phyloP scores from a whole-genome alignment of 2,113 vertebrate genomes.

The Aepyceros melampus region DNA sequence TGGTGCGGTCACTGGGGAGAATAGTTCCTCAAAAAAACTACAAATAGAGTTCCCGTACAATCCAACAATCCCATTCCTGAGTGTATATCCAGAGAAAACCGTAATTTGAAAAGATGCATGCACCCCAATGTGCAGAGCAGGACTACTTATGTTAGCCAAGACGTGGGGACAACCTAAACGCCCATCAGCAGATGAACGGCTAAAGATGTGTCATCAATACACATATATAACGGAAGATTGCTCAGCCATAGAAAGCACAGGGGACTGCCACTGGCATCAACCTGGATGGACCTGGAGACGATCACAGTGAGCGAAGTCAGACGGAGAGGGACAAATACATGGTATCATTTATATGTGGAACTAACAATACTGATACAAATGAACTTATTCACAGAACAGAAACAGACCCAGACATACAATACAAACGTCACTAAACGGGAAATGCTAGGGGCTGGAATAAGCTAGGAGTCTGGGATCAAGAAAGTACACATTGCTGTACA shows the following conservation, averaged over 20 bases:
- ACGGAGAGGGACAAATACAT: not conserved
- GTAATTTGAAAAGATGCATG: not conserved
- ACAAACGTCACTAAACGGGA: not conserved
- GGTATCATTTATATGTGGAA: not conserved
- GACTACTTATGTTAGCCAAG: not conserved
- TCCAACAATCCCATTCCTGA: not conserved
- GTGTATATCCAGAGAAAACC: not conserved
- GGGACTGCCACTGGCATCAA: not conserved
- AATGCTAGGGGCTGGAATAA: not conserved
- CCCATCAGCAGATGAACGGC: not conserved
- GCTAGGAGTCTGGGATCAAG: not conserved
- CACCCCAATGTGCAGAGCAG: not conserved
- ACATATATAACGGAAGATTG: not conserved
- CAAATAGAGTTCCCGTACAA: not conserved
- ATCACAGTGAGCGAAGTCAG: not conserved
- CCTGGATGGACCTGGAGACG: not conserved
- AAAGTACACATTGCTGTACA: not conserved
- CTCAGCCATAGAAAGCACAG: not conserved
- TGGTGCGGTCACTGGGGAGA: not conserved
- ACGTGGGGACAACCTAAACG: not conserved
- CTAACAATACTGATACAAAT: not conserved
- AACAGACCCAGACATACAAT: not conserved
- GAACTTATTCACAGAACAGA: not conserved
- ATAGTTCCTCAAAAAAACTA: not conserved
- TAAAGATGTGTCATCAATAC: not conserved